phyloP scores from a whole-genome alignment of 1,140 invertebrate genomes.

The Lamellibrachia luymesi region DNA sequence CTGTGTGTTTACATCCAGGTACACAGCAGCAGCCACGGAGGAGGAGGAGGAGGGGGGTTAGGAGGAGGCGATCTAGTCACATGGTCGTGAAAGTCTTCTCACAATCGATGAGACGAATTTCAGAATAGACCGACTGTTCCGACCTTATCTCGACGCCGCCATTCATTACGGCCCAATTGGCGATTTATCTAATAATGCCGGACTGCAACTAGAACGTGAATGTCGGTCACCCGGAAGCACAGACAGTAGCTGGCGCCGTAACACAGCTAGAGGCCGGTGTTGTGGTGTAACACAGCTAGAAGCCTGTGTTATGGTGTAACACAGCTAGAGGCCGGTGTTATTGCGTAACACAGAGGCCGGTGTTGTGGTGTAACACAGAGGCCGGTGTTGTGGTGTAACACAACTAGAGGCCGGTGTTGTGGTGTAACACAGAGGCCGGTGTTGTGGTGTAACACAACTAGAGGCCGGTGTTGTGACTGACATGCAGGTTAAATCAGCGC shows the following conservation, averaged over 20 bases:
- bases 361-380: too few species aligned
- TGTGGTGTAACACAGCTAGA: not conserved
- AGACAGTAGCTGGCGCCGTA: not conserved
- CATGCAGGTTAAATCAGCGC: too few species aligned
- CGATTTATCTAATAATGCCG: not conserved
- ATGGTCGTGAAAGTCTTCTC: not conserved
- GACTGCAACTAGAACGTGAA: not conserved
- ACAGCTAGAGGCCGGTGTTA: not conserved
- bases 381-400: too few species aligned
- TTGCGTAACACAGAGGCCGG: too few species aligned
- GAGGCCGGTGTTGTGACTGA: too few species aligned
- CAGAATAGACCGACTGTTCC: not conserved
- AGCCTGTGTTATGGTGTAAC: not conserved
- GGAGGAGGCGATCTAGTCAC: too few species aligned
- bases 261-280: not conserved
- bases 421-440: not conserved
- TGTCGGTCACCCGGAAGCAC: not conserved
- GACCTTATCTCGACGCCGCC: not conserved
- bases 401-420: too few species aligned
- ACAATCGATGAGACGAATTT: not conserved
- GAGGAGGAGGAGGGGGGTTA: not conserved
- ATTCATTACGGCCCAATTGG: not conserved
- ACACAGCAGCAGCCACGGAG: not conserved
- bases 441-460: too few species aligned
- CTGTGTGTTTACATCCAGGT: not conserved